These are phyloP conservation scores for Gulo gulo DNA, from an alignment of 2,113 vertebrate genomes.

Conservation along the genomic window DNA sequence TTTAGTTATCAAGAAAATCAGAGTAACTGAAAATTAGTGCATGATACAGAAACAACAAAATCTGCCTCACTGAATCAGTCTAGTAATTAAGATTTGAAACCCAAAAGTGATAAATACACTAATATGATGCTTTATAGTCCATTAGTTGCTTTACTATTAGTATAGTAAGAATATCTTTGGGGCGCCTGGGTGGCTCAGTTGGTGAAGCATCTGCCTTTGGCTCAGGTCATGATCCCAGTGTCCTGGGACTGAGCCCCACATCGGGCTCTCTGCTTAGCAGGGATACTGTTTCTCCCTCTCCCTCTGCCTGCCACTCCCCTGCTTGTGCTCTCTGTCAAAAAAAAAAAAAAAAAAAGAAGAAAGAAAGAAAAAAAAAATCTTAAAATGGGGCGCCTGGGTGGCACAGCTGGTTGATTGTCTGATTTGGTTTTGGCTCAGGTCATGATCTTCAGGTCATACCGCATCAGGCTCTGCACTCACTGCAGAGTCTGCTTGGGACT, in stretches of 20 bases:
- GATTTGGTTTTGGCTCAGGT: no score
- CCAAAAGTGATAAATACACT: background rate
- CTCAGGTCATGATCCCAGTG: background rate
- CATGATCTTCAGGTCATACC: no score
- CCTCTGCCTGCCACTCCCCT: no score
- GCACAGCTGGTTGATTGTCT: no score
- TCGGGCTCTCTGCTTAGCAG: background rate
- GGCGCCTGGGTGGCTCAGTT: background rate
- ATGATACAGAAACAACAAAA: conserved; percentile 14
- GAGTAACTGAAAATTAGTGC: conserved; percentile 16
- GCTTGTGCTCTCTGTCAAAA: no score
- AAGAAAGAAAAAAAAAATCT: no score
- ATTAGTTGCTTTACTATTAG: background rate
- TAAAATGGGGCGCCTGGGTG: no score
- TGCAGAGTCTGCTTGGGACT: no score
- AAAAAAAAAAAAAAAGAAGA: no score
- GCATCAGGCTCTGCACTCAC: no score
- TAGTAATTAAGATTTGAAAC: conserved; percentile 20
- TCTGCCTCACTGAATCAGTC: background rate
- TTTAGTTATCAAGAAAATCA: conserved; percentile 48
- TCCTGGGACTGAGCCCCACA: background rate
- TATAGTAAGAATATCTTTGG: background rate
- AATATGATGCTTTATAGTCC: conserved; percentile 1
- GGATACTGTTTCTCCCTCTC: background rate
- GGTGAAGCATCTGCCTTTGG: background rate